phyloP scores from a whole-genome alignment of 1,140 invertebrate species.

The Heliothis virescens region DNA sequence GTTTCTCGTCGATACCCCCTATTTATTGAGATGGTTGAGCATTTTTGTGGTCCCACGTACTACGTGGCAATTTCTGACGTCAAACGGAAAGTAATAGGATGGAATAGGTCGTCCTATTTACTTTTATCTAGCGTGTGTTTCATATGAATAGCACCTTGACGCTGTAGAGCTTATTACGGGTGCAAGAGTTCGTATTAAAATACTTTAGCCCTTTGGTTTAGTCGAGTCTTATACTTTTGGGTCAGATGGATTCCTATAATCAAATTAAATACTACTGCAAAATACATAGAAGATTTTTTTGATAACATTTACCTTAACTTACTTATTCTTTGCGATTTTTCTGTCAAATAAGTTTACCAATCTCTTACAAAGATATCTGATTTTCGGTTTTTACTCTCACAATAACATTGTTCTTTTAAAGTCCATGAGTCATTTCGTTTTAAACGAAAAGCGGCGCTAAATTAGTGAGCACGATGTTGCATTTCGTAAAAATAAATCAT shows the following conservation, averaged over 20 bases:
- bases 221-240: too few species aligned
- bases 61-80: background rate
- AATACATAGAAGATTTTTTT: too few species aligned
- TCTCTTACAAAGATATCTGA: too few species aligned
- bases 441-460: constrained; percentile 2
- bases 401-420: background rate
- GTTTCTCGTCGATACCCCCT: background rate
- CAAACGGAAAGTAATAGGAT: background rate
- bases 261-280: too few species aligned
- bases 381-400: too few species aligned
- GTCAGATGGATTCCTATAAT: too few species aligned
- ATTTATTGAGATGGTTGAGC: constrained; percentile 21
- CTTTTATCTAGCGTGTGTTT: background rate
- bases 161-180: too few species aligned
- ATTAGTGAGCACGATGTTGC: constrained; percentile 20
- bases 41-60: background rate
- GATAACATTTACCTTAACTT: too few species aligned
- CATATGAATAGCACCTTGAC: background rate
- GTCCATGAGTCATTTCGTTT: constrained; percentile 3
- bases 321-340: too few species aligned
- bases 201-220: too few species aligned
- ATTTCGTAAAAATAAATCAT: constrained; percentile 37
- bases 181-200: too few species aligned
- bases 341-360: too few species aligned
- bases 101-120: background rate